phyloP scores from a whole-genome alignment of 2,797 vertebrate species.

The Phrynocephalus vlangalii region DNA sequence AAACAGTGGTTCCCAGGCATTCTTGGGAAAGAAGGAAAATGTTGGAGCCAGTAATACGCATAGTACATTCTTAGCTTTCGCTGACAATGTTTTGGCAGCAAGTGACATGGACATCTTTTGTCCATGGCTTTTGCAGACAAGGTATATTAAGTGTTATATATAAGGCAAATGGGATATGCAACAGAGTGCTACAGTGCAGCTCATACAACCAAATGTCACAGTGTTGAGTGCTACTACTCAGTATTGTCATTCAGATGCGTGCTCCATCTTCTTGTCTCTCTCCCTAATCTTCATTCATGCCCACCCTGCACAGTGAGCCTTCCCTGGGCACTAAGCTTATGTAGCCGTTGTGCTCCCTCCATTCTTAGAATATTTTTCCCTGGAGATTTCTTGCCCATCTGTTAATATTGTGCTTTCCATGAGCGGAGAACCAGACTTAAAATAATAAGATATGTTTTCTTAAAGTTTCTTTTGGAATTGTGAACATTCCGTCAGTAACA shows the following conservation, averaged over 20 bases:
- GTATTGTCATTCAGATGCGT: background rate
- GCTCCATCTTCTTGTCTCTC: background rate
- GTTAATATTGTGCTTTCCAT: background rate
- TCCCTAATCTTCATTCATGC: background rate
- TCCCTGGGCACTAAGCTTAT: background rate
- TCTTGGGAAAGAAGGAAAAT: background rate
- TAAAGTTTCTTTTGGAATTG: conserved; percentile 21
- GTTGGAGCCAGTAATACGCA: too few species aligned
- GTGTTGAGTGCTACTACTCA: background rate
- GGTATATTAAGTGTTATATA: background rate
- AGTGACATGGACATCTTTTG: background rate
- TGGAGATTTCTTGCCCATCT: background rate
- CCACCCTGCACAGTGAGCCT: too few species aligned
- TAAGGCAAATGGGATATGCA: too few species aligned
- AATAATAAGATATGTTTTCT: conserved; percentile 63
- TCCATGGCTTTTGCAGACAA: background rate
- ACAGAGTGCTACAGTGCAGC: background rate
- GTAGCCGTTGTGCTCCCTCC: background rate
- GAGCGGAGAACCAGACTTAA: conserved; percentile 72
- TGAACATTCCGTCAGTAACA: background rate
- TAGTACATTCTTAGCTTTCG: too few species aligned
- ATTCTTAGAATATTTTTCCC: too few species aligned
- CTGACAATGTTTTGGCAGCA: too few species aligned
- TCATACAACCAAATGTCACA: background rate
- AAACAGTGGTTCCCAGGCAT: background rate